A percentile compares a stretch with the other conserved stretches of the same genome.
Evolutionary conservation across 2,888 invertebrate genomes (phyloP).

Genomic region (Hedychridium roseum): DNA sequence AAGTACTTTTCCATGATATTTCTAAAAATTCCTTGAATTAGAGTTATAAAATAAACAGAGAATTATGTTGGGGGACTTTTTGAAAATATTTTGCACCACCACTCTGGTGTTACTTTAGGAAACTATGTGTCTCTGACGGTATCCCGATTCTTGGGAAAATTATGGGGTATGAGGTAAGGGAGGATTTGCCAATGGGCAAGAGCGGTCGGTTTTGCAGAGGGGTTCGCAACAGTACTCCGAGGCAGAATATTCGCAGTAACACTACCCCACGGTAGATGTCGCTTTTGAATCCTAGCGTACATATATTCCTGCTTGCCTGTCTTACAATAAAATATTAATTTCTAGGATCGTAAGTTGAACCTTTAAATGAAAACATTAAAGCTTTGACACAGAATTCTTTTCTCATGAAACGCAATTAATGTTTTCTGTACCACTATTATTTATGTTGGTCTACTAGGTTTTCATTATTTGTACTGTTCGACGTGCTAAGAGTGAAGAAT

Average conservation of each 20-base stretch:
- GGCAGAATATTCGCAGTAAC: slow-evolving; percentile 32
- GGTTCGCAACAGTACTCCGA: slow-evolving; percentile 35
- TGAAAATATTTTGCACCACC: background rate
- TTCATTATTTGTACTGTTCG: too few species aligned
- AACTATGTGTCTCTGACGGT: slow-evolving; percentile 61
- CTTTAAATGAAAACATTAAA: background rate
- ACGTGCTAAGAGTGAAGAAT: too few species aligned
- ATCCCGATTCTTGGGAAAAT: slow-evolving; percentile 40
- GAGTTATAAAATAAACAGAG: too few species aligned
- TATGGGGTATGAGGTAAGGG: slow-evolving; percentile 50
- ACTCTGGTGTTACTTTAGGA: slow-evolving; percentile 54
- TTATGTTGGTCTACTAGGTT: too few species aligned
- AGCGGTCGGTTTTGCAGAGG: slow-evolving; percentile 60
- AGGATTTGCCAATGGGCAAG: slow-evolving; percentile 50
- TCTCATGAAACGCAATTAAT: too few species aligned
- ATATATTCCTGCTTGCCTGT: background rate
- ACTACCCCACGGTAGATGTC: slow-evolving; percentile 58
- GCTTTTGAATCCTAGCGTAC: slow-evolving; percentile 42
- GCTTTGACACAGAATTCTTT: background rate
- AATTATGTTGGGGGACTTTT: slow-evolving; percentile 1
- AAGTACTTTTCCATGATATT: too few species aligned
- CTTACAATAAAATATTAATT: too few species aligned
- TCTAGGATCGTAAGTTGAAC: too few species aligned
- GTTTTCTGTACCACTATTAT: too few species aligned
- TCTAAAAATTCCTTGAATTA: too few species aligned